phyloP scores from a whole-genome alignment of 2,888 invertebrate genomes.

The Trissoscelio sp. region DNA sequence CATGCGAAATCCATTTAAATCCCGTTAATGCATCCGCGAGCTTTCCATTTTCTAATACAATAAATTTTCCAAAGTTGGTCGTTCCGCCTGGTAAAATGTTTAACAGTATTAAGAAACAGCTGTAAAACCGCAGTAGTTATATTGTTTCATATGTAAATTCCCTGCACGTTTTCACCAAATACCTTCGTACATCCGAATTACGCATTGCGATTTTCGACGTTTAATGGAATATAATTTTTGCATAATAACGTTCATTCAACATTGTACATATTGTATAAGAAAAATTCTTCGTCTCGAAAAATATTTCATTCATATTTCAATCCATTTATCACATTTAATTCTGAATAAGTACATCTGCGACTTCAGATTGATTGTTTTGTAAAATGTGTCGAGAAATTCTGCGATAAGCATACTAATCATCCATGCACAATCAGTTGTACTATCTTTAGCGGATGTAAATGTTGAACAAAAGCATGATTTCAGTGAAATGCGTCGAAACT shows the following conservation, averaged over 20 bases:
- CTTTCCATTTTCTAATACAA: conserved; percentile 19
- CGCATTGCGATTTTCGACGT: not conserved
- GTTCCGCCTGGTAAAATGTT: not conserved
- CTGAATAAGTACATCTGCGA: too few relatives aligned
- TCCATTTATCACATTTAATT: too few relatives aligned
- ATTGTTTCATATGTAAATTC: conserved; percentile 37
- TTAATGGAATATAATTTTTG: not conserved
- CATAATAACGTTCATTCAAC: not conserved
- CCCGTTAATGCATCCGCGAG: conserved; percentile 12
- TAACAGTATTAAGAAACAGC: conserved; percentile 10
- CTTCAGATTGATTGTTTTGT: too few relatives aligned
- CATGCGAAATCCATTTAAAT: conserved; percentile 17
- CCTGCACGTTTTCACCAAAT: conserved; percentile 30
- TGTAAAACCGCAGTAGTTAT: conserved; percentile 22
- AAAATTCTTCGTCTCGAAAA: too few relatives aligned
- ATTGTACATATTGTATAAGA: conserved; percentile 24
- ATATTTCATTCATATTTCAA: too few relatives aligned
- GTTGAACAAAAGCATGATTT: not conserved
- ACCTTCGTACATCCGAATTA: conserved; percentile 1
- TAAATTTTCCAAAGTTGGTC: not conserved
- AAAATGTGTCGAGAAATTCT: too few relatives aligned
- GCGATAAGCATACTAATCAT: too few relatives aligned
- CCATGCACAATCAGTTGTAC: too few relatives aligned
- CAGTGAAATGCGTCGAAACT: not conserved
- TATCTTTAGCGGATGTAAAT: too few relatives aligned